Base-by-base conservation (phyloP, 2,888 invertebrate species). In the Neuroscelio doddi region DNA sequence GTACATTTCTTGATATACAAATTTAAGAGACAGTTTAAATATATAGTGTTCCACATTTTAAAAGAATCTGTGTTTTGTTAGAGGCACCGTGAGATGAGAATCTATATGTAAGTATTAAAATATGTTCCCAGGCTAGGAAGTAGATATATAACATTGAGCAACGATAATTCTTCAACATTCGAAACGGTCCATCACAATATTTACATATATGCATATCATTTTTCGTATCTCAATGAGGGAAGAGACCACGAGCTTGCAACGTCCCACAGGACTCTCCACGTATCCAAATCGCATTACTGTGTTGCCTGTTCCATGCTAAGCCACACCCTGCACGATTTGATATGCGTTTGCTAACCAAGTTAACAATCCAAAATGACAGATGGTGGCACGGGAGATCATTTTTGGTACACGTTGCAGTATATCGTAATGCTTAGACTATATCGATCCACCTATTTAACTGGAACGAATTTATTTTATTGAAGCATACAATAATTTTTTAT, bases 161-260 rank as follows among this genome's bases (percentile, higher is more conserved):
- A 10, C 27, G 27, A 27, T 34, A 41, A 8, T 69, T 68, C 61
- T 69, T 64, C 42, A 68, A 58, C 75, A 80, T 80, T 78, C 52
- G 76, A 72, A 72, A 77, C 72, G 78, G 76, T 79, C 74, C 73
- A 70, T 80, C 76, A 73, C 74, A 75, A 75, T 82, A 84, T 83
- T 83, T 84, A 81, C 81, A 83, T 84, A 83, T 80, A 83, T 82
- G 84, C 81, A 82, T 83, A 82, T 80, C 76, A 77, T 77, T 82
- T 78, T 75, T 77, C 69, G 74, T 69, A 76, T 77, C 72, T 67
- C 73, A 70, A 21, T 53, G 65, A 75, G 81, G 78, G 80, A 77
- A 74, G 73, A 73, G 71, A 66, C 63, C 61, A 9, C 59, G 51
- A 44, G 58, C n/a, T n/a, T n/a, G 47, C 68, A 66, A 71, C 70